Evolutionary conservation across 2,113 vertebrate genomes (phyloP).

Genomic region (Cariama cristata): DNA sequence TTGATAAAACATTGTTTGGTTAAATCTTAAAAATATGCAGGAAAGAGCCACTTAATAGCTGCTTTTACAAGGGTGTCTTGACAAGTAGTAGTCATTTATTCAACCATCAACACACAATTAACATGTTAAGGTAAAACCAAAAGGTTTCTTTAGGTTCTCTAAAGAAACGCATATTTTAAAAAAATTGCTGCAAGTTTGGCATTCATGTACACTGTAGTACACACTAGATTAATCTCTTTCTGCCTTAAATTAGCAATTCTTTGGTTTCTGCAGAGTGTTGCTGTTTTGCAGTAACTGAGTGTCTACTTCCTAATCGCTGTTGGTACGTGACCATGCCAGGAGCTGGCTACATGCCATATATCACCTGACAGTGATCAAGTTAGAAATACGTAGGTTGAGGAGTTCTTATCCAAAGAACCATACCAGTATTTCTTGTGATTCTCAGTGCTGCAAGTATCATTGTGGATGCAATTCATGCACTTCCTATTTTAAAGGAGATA

Average conservation of each 20-base stretch:
- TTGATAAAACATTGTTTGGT: background rate
- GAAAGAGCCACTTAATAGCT: constrained; percentile 24
- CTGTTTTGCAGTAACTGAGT: background rate
- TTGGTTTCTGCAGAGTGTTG: background rate
- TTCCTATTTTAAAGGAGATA: background rate
- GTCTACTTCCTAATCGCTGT: background rate
- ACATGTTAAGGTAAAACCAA: background rate
- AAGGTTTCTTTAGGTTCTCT: background rate
- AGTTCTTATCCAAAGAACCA: background rate
- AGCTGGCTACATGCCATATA: background rate
- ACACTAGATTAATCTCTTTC: background rate
- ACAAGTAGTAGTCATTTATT: background rate
- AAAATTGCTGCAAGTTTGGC: background rate
- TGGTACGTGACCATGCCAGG: background rate
- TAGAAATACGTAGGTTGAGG: background rate
- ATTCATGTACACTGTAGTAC: accelerated
- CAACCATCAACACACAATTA: background rate
- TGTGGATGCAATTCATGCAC: background rate
- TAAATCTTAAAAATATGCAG: background rate
- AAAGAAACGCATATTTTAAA: accelerated
- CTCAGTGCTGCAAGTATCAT: background rate
- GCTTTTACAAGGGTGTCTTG: background rate
- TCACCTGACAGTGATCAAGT: background rate
- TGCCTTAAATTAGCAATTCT: background rate
- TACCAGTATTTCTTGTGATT: background rate